Base-by-base conservation (phyloP, 2,113 vertebrate genomes). In the Oreocharis arfaki region DNA sequence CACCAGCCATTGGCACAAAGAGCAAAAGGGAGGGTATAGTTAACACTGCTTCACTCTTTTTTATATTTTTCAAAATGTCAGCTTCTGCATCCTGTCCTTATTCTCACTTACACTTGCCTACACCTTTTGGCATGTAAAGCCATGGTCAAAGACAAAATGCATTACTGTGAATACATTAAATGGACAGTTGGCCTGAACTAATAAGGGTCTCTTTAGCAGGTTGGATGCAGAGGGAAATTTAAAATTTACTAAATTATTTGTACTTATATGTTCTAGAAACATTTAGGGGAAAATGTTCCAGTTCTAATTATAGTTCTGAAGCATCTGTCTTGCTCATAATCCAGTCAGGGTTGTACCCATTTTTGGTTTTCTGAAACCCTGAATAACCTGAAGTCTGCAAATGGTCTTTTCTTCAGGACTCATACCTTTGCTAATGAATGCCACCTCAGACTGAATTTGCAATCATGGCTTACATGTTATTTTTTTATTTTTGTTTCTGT, bases 381-480 rank as follows among this genome's bases (percentile, higher is more conserved):
- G 30, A 67, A 30, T 32, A 61, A 28, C 4, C 13, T 70, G 41
- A 57, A 50, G 15, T 86, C 24, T 64, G 28, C 3, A 64, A 19
- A 16, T 20, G 3, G 0, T 42, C 56, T 70, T 80, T 16, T 42
- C n/a, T 52, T 74, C 32, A 69, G 5, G 18, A 55, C 24, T 47
- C 11, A 46, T 9, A 65, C 10, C 26, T 64, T 50, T 42, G 7
- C 13, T 47, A 9, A 30, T 19, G 11, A 7, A 5, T 77, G 13
- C 5, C 14, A 44, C 16, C 23, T 74, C 32, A 42, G 7, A 53
- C 11, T 53, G 8, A 28, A n/a, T 18, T 53, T 85, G 11, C 7
- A 33, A 5, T 41, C 9, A 28, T 17, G 19, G 9, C 4, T 57
- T 37, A 5, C 0, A 1, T 68, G 16, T 16, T 57, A 41, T 10